Evolutionary conservation across 1,140 invertebrate species (phyloP).

Genomic region (Adoxophyes honmai): DNA sequence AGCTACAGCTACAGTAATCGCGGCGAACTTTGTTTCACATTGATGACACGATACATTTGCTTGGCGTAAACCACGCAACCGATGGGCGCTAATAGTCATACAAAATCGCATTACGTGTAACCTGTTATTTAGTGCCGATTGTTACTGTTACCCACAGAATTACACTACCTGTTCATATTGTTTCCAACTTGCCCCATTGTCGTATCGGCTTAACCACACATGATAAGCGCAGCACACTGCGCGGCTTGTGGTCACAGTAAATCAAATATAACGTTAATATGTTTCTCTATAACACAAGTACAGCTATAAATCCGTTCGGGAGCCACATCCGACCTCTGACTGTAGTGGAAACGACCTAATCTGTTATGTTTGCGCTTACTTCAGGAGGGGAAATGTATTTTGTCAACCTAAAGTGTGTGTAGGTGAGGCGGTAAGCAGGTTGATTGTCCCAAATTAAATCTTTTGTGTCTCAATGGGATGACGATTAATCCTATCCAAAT

Average conservation of each 20-base stretch:
- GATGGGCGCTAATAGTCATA: too few relatives aligned
- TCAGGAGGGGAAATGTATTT: constrained; percentile 9
- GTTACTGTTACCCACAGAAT: too few relatives aligned
- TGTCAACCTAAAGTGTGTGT: constrained; percentile 9
- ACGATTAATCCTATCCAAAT: too few relatives aligned
- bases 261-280: constrained; percentile 3
- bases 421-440: not conserved
- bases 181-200: too few relatives aligned
- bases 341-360: constrained; percentile 15
- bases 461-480: not conserved
- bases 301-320: not conserved
- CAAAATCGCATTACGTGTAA: too few relatives aligned
- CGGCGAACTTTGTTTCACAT: too few relatives aligned
- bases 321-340: constrained; percentile 9
- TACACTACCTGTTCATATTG: too few relatives aligned
- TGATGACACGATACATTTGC: too few relatives aligned
- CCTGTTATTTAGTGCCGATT: too few relatives aligned
- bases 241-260: constrained; percentile 5
- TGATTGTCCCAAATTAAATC: constrained; percentile 9
- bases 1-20: too few relatives aligned
- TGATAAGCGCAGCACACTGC: not conserved
- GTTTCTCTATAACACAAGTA: not conserved
- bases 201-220: too few relatives aligned
- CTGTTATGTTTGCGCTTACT: constrained; percentile 12
- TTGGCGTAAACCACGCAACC: too few relatives aligned